Evolutionary conservation across 2,113 vertebrate genomes (phyloP).

Genomic region (Erpornis zantholeuca): DNA sequence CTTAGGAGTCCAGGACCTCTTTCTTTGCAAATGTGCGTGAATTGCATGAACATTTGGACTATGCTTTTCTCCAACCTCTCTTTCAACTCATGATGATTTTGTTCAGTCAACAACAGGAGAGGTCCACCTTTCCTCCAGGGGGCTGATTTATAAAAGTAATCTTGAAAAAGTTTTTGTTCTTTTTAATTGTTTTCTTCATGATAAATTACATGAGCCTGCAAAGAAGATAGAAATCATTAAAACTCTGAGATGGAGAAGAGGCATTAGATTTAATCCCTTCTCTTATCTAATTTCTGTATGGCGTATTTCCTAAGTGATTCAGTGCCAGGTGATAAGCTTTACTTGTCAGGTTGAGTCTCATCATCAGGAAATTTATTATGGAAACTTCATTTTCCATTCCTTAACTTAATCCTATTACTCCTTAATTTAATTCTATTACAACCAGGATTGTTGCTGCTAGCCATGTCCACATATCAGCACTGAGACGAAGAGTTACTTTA

Average conservation of each 20-base stretch:
- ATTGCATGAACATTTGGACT: neutral
- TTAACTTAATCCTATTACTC: conserved; percentile 25
- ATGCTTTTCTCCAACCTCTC: neutral
- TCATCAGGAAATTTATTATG: neutral
- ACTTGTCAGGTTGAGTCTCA: neutral
- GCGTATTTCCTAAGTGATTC: neutral
- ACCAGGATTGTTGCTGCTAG: neutral
- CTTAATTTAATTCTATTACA: conserved; percentile 17
- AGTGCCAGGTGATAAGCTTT: neutral
- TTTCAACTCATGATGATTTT: neutral
- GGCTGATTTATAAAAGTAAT: neutral
- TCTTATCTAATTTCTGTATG: neutral
- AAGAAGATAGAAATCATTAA: neutral
- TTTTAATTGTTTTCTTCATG: neutral
- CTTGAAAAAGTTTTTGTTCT: neutral
- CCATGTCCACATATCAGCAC: neutral
- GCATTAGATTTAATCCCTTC: neutral
- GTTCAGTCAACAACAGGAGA: neutral
- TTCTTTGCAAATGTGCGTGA: neutral
- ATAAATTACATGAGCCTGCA: neutral
- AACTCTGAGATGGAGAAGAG: neutral
- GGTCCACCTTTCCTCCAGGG: neutral
- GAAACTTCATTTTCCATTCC: neutral
- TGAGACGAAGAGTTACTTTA: neutral
- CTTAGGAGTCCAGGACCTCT: neutral